These are phyloP conservation scores for Micrastur ruficollis DNA, from an alignment of 2,797 vertebrate genomes.

Conservation along the genomic window DNA sequence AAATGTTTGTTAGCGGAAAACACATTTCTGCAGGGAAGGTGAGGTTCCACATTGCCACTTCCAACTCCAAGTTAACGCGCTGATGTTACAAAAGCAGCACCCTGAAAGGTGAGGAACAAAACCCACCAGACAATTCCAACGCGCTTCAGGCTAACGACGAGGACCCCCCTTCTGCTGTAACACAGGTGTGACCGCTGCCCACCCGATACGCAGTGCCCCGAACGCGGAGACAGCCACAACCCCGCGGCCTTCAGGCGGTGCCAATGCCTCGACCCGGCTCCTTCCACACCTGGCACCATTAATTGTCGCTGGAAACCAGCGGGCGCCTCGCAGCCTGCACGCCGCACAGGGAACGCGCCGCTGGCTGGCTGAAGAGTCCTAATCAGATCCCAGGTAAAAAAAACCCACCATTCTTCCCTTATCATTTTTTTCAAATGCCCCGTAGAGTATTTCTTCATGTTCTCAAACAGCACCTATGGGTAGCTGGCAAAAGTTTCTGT, in stretches of 20 bases:
- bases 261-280: neutral
- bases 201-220: neutral
- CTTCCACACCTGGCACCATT: neutral
- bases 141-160: neutral
- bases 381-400: neutral
- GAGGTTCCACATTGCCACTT: neutral
- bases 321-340: neutral
- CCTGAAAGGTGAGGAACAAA: rapidly evolving
- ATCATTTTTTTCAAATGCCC: neutral
- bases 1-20: neutral
- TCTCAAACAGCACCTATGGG: neutral
- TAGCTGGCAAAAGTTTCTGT: neutral
- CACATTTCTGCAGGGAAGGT: neutral
- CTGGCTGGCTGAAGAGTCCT: neutral
- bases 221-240: neutral
- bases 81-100: neutral
- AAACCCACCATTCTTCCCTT: neutral
- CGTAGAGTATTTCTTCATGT: neutral
- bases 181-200: neutral
- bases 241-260: neutral
- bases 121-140: neutral
- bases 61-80: neutral
- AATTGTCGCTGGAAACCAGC: neutral
- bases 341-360: neutral
- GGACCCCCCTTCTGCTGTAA: rapidly evolving